Conservation (phyloP, 2,113 vertebrate species). For the Nothocercus julius region DNA sequence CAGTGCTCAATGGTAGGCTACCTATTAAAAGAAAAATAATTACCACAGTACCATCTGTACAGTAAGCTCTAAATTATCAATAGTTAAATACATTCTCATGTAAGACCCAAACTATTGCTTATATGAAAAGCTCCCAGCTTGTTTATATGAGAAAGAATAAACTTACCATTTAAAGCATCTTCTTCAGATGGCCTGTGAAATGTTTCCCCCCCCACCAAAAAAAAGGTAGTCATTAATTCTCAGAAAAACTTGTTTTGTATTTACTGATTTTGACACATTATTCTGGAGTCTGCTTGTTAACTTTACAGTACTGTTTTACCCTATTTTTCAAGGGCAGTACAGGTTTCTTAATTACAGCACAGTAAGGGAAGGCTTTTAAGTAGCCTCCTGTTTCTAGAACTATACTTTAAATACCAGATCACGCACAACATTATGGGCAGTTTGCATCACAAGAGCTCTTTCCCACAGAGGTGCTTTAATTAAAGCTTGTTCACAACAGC, state of each 20-base stretch:
- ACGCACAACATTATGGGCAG: constrained; percentile 32
- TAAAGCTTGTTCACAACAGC: constrained; percentile 57
- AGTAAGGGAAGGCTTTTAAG: constrained; percentile 9
- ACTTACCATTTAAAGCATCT: constrained; percentile 82
- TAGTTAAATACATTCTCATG: neutral
- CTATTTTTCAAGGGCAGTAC: constrained; percentile 27
- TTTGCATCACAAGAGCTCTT: constrained; percentile 37
- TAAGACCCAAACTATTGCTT: neutral
- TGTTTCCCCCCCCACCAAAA: neutral
- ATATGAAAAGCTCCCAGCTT: neutral
- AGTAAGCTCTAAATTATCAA: neutral
- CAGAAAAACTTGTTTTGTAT: neutral
- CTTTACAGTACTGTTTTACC: neutral
- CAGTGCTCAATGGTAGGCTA: neutral
- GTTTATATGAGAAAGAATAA: neutral
- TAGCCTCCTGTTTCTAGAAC: constrained; percentile 9
- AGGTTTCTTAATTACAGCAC: constrained; percentile 34
- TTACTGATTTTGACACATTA: neutral
- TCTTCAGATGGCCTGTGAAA: constrained; percentile 79
- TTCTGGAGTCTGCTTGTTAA: constrained; percentile 38
- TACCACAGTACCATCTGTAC: neutral
- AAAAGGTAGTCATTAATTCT: constrained; percentile 21
- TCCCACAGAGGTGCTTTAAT: constrained; percentile 59
- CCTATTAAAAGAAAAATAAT: neutral
- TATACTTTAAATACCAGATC: constrained; percentile 39